Evolutionary conservation across 37 sponge, comb jelly and placozoan species (phyloP), one percentile per base, ranked within the genome.

Genomic region (Aplysina aerophoba): DNA sequence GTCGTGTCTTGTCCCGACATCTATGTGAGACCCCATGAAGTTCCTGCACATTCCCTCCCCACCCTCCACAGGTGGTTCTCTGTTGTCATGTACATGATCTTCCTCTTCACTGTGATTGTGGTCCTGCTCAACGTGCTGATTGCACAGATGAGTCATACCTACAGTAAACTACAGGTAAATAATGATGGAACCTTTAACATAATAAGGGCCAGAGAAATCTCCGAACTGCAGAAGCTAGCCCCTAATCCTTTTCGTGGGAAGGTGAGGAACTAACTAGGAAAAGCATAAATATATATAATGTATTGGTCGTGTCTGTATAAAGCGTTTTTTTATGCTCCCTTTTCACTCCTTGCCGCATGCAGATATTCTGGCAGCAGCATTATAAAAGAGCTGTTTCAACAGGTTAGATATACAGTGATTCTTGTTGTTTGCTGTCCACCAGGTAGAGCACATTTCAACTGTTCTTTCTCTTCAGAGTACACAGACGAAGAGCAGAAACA

Each of bases 131-230:
- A 85, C 78, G 33, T 85, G 19, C 86, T 85, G 36, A 85, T 85
- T 75, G 86, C 86, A 21, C 86, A 85, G 78, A 50, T 85, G 74
- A 74, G 77, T 75, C 78, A 85, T 78, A 75, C 86, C 16, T 85
- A 85, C 67, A 75, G 39, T 54, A 85, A 85, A 55, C 78, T 85
- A 30, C 86, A 85, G 86, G 58, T 15, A 15, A 78, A 85, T 39
- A 78, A 53, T 21, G 74, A 85, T 59, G 56, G 86, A 37, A 73
- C 71, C 56, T 53, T 85, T 37, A 77, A 38, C 28, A 31, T 85
- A 19, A 53, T 39, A 50, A 55, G 86, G 27, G 86, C 86, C 21
- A 55, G 61, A 25, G 44, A 59, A 12, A 36, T 85, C 15, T 77
- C 77, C 50, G 61, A 59, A 8, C 55, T 85, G 1, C 74, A 85